Evolutionary conservation across 2,888 invertebrate species (phyloP).

Genomic region (Leptodirus hochenwartii): DNA sequence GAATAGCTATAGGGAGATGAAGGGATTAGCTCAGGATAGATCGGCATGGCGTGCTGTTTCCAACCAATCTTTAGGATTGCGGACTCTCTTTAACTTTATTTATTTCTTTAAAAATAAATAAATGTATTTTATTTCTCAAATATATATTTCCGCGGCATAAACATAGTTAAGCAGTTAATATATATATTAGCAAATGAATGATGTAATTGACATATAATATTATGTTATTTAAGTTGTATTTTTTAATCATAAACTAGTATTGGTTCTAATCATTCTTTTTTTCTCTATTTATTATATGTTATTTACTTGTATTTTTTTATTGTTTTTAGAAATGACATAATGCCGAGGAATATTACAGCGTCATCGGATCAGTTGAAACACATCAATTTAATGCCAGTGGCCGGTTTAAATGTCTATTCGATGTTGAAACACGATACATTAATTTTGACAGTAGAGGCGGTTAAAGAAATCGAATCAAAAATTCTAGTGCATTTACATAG

Average conservation of each 20-base stretch:
- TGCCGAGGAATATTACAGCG: constrained; percentile 72
- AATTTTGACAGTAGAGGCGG: constrained; percentile 68
- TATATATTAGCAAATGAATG: no score
- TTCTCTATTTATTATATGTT: not conserved
- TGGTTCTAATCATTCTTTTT: constrained; percentile 1
- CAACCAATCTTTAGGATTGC: no score
- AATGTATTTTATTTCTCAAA: no score
- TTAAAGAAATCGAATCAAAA: constrained; percentile 67
- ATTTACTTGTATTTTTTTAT: constrained; percentile 6
- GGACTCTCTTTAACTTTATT: no score
- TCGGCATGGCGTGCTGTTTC: no score
- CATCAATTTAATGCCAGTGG: constrained; percentile 88
- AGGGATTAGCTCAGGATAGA: no score
- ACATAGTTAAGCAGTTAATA: no score
- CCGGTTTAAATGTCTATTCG: constrained; percentile 89
- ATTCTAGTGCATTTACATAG: constrained; percentile 51
- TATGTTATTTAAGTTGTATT: no score
- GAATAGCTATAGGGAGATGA: no score
- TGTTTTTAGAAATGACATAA: constrained; percentile 56
- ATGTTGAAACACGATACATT: constrained; percentile 94
- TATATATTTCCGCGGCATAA: no score
- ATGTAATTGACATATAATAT: not conserved
- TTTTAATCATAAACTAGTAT: no score
- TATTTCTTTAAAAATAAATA: no score
- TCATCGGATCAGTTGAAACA: constrained; percentile 65